Evolutionary conservation across 2,113 vertebrate species (phyloP), one percentile per base, ranked within the genome.

Genomic region (Rhizomys pruinosus): DNA sequence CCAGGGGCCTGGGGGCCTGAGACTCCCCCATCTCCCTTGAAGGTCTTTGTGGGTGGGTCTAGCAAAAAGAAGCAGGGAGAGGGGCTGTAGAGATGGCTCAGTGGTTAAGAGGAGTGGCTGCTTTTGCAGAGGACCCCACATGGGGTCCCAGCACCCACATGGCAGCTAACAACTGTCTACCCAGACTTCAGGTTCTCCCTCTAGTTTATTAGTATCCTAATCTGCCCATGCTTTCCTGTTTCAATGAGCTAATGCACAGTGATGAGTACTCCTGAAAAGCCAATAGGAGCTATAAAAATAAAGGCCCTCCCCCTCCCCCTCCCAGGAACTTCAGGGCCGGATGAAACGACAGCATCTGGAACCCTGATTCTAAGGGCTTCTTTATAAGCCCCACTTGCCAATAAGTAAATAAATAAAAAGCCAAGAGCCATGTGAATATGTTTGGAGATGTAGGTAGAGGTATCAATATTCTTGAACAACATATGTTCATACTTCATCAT

Each of bases 331-430:
- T 23, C 32, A 22, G n/a, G 76, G 44, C 68, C 29, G 84, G 68
- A 69, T 47, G 84, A 87, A 95, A 87, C 68, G 47, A 84, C 78
- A 23, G 23, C 22, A 87, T 76, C 47, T 52, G 63, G 81, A 91
- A 20, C 39, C 27, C 42, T 39, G 63, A 63, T 85, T 78, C 61
- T 15, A 72, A 86, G 73, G 47, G 47, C 47, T 52, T 52, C 47
- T 7, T 52, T 52, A 52, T 52, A 87, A 57, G 13, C 22, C 91
- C 22, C 80, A 15, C 42, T 25, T 52, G 32, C 37, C 73, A 87
- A 81, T 52, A 90, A 87, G 77, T 52, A 90, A 77, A 77, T 52
- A 94, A 76, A 74, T 77, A 72, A 96, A 12, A 95, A 94, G 39
- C 72, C 39, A 84, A 78, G 8, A 32, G 2, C 68, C 44, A 57